phyloP scores from a whole-genome alignment of 2,888 invertebrate genomes.

The Nymphalis urticae region DNA sequence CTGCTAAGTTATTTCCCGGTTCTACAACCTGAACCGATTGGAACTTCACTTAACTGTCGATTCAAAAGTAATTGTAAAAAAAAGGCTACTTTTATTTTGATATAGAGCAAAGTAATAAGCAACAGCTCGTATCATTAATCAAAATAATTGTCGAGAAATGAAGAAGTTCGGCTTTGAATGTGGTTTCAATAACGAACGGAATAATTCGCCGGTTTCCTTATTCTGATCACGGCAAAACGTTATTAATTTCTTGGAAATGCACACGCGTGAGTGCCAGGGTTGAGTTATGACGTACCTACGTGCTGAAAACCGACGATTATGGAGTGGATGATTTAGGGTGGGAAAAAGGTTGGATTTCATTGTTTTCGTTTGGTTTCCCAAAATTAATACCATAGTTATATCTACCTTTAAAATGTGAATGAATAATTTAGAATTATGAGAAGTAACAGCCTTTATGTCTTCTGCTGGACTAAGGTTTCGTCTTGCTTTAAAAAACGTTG shows the following conservation, averaged over 20 bases:
- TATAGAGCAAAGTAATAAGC: no score
- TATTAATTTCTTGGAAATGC: conserved; percentile 56
- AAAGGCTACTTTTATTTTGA: no score
- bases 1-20: no score
- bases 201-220: conserved; percentile 31
- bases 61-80: no score
- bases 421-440: no score
- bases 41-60: no score
- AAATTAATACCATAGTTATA: neutral
- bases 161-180: conserved; percentile 10
- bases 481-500: no score
- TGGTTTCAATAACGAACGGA: conserved; percentile 24
- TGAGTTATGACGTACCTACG: conserved; percentile 40
- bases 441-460: no score
- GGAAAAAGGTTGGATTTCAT: neutral
- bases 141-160: conserved; percentile 2
- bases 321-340: conserved; percentile 26
- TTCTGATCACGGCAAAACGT: conserved; percentile 48
- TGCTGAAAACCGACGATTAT: conserved; percentile 35
- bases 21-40: no score
- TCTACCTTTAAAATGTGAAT: no score
- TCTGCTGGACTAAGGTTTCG: no score
- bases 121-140: neutral
- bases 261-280: conserved; percentile 46
- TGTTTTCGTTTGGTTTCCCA: neutral